These are phyloP conservation scores for Rutpela maculata DNA, from an alignment of 2,888 invertebrate species.

Conservation along the genomic window DNA sequence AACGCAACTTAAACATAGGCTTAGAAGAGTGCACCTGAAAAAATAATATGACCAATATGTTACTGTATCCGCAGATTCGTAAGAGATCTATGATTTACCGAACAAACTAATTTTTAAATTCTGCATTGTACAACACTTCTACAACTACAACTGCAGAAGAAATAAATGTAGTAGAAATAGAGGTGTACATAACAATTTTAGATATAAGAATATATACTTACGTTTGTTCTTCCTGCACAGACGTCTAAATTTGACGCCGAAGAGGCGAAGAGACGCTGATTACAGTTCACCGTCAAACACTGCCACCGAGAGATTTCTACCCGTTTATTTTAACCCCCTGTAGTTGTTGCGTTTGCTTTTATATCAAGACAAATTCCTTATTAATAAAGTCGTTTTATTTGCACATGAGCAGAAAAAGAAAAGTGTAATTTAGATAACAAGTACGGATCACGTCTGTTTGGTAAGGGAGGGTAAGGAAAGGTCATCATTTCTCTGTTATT, in stretches of 20 bases:
- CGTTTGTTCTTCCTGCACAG: slow-evolving; percentile 9
- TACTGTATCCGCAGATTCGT: too few species aligned
- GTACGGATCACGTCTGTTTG: not conserved
- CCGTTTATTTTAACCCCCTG: slow-evolving; percentile 23
- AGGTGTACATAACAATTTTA: too few species aligned
- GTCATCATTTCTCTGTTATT: not conserved
- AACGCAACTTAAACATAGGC: too few species aligned
- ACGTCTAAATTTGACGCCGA: slow-evolving; percentile 14
- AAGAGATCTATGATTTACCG: too few species aligned
- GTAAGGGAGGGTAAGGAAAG: not conserved
- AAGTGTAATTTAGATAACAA: slow-evolving; percentile 12
- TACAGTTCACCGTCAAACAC: slow-evolving; percentile 18
- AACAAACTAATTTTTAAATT: too few species aligned
- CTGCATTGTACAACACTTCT: too few species aligned
- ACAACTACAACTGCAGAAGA: too few species aligned
- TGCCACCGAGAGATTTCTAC: slow-evolving; percentile 16
- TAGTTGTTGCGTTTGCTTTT: slow-evolving; percentile 21
- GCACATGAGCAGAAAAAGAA: slow-evolving; percentile 29
- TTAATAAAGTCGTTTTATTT: slow-evolving; percentile 4
- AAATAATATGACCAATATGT: too few species aligned
- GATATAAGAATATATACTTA: not conserved
- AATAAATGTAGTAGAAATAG: too few species aligned
- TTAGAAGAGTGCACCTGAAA: too few species aligned
- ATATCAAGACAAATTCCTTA: slow-evolving; percentile 29
- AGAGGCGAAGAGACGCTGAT: not conserved